Base-by-base conservation (phyloP, 2,888 invertebrate genomes). In the Myopa tessellatipennis region DNA sequence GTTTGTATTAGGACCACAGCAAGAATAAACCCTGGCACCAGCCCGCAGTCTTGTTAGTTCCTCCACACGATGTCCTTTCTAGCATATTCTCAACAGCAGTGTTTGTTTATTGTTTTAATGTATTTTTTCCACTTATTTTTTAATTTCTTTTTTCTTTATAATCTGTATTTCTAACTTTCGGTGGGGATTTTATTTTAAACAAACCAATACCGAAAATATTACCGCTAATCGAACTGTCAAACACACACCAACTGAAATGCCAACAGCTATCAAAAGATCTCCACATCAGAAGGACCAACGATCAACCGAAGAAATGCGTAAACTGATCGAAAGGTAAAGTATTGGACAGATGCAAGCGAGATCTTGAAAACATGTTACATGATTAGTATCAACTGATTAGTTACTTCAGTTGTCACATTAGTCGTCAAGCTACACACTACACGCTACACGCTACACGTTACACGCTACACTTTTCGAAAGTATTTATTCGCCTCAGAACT, bases 281-380 rank as follows among this genome's bases (percentile, higher is more conserved):
- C 92, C 92, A 89, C 91, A 91, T 90, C 91, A 91, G 92, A 96
- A 96, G 95, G 96, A 96, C 93, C 95, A 95, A 92, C 94, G 95
- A 94, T 94, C 95, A 92, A 95, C 94, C 91, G 97, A 96, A 93
- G 96, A 96, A 93, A 96, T 96, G 95, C 94, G 97, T 92, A 96
- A 96, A 94, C 95, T 96, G 92, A 95, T 97, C 92, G 97, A 97
- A 94, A 96, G 96, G 96, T 96, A 93, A 95, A 93, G 94, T 90
- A 85, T 82, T 67, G 69, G 82, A 85, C 84, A 90, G 91, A 82
- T 91, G n/a, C 55, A 55, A 16, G 16, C 55, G 5, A 55, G 16
- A 55, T 55, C 55, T 55, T 8, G 16, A 10, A 10, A 55, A n/a
- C 10, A 55, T 10, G 55, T 14, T 55, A 55, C 55, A 55, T n/a